These are phyloP conservation scores for Xylota segnis DNA, from an alignment of 2,888 invertebrate genomes.

Conservation along the genomic window DNA sequence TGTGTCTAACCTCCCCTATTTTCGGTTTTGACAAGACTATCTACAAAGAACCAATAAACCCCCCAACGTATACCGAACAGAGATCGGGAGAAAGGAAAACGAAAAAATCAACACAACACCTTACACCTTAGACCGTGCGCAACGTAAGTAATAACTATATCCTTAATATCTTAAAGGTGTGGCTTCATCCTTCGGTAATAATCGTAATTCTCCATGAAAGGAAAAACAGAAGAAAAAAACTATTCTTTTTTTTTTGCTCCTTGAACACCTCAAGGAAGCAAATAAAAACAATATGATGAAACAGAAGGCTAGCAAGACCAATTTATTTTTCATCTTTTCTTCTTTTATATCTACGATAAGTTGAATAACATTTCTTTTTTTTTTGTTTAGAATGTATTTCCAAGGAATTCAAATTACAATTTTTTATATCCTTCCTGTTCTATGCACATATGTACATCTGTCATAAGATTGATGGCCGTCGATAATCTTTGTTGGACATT, in stretches of 20 bases:
- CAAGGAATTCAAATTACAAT: constrained; percentile 34
- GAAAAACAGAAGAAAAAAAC: constrained; percentile 2
- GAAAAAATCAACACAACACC: constrained; percentile 1
- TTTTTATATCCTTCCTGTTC: constrained; percentile 15
- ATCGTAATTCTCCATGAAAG: constrained; percentile 16
- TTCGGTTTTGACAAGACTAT: constrained; percentile 7
- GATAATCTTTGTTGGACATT: constrained; percentile 6
- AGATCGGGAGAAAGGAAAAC: background rate
- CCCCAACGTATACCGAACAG: background rate
- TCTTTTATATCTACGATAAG: background rate
- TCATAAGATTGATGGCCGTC: constrained; percentile 18
- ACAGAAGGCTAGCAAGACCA: constrained; percentile 23
- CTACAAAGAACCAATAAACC: constrained; percentile 25
- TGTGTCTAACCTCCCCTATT: background rate
- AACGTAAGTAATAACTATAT: constrained; percentile 30
- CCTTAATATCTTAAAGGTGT: constrained; percentile 39
- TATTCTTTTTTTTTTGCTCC: constrained; percentile 7
- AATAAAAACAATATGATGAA: constrained; percentile 33
- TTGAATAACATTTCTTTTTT: background rate
- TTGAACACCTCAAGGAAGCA: constrained; percentile 5
- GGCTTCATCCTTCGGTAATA: constrained; percentile 27
- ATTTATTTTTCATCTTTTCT: constrained; percentile 22
- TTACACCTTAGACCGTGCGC: constrained; percentile 10
- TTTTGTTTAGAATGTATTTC: background rate
- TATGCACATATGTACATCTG: constrained; percentile 17